Base-by-base conservation (phyloP, 2,888 invertebrate species). In the Blera fallax region DNA sequence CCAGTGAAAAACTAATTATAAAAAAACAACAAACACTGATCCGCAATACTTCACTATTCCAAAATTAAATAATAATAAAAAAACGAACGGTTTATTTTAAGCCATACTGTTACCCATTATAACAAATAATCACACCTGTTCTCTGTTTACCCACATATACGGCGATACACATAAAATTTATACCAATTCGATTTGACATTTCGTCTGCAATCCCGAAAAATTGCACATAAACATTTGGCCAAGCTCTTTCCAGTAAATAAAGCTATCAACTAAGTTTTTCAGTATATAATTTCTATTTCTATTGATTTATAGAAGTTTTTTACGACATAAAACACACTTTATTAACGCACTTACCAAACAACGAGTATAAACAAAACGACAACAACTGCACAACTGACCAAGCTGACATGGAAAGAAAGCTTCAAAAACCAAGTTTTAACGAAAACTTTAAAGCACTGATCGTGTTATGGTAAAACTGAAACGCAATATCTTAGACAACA, bases 281-380 rank as follows among this genome's bases (percentile, higher is more conserved):
- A n/a, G n/a, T 2, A 27, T 5, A 7, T 3, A 27, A 29, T 29
- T 4, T 0, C 29, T 56, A 11, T 10, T 14, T 32, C n/a, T 10
- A 3, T 34, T 56, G 11, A 32, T 27, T 52, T 27, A 7, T 8
- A 14, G 6, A 27, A 2, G 8, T 8, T n/a, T 1, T 3, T 62
- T 10, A 10, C 43, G 14, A n/a, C 8, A 8, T 3, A 3, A 32
- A 32, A 45, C 1, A n/a, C 1, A 7, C 6, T 43, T 32, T 27
- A 14, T 16, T 32, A 32, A 18, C 21, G 14, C 65, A 67, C 65
- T 34, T 14, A 52, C 65, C 50, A 21, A 2, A 5, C n/a, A 8
- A 4, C 2, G n/a, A n/a, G 34, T 73, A 48, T 83, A 83, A 83
- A 74, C 83, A 84, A 84, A 74, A 58, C 56, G 58, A 73, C 32